Percentiles rank a stretch among this genome's conserved stretches.
Evolutionary conservation across 2,888 invertebrate genomes (phyloP).

Genomic region (Drosophila falleni): DNA sequence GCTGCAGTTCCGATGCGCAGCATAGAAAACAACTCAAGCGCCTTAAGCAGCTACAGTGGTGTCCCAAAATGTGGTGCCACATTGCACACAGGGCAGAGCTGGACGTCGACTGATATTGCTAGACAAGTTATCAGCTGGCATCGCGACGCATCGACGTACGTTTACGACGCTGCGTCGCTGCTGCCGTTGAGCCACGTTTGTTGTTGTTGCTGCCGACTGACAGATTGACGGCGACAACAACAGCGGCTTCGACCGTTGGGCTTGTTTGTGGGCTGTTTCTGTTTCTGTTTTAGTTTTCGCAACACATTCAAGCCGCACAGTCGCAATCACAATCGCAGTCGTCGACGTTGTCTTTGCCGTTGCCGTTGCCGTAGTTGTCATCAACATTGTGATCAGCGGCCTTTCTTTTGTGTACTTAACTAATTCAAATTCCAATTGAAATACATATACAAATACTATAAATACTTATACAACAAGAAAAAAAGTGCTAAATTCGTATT

Average conservation of each 20-base stretch:
- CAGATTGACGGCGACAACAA: slow-evolving; percentile 43
- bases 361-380: slow-evolving; percentile 11
- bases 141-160: slow-evolving; percentile 16
- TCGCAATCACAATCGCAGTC: slow-evolving; percentile 42
- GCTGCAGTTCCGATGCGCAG: slow-evolving; percentile 10
- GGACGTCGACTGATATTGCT: slow-evolving; percentile 14
- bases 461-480: neutral
- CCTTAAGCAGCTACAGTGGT: slow-evolving; percentile 38
- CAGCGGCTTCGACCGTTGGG: slow-evolving; percentile 54
- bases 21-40: slow-evolving; percentile 44
- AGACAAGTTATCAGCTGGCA: slow-evolving; percentile 47
- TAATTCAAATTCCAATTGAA: slow-evolving; percentile 31
- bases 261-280: slow-evolving; percentile 57
- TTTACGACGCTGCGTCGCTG: slow-evolving; percentile 11
- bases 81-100: slow-evolving; percentile 18
- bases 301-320: slow-evolving; percentile 76
- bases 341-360: slow-evolving; percentile 3
- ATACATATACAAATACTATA: slow-evolving; percentile 5
- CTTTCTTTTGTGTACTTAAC: slow-evolving; percentile 38
- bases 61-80: slow-evolving; percentile 40
- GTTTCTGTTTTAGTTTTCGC: slow-evolving; percentile 74
- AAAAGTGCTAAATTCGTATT: slow-evolving; percentile 32
- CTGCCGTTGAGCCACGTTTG: slow-evolving; percentile 63
- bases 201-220: slow-evolving; percentile 19
- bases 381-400: slow-evolving; percentile 15